Conservation (phyloP, 1,140 invertebrate species). For the Papilio aristodemus region DNA sequence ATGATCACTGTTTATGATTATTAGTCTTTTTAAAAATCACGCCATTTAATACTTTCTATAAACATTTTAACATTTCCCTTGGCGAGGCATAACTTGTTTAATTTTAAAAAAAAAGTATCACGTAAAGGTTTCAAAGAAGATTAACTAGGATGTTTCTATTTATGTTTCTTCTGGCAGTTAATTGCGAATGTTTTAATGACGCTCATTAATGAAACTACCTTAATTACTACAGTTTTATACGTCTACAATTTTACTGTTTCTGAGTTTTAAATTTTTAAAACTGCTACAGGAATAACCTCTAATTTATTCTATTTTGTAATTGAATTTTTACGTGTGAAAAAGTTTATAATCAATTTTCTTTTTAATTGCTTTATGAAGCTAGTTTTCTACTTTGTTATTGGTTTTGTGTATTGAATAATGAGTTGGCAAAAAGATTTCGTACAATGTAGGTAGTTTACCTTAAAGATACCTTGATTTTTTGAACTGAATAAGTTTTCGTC, state of each 20-base stretch:
- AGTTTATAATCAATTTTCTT: too few species aligned
- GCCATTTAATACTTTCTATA: background rate
- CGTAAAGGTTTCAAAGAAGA: background rate
- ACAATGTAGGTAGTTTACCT: background rate
- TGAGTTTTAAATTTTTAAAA: too few species aligned
- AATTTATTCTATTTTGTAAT: too few species aligned
- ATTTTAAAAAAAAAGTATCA: constrained; percentile 2
- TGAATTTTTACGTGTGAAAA: too few species aligned
- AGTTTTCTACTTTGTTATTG: too few species aligned
- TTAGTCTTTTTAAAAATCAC: background rate
- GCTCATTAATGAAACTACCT: background rate
- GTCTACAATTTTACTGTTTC: too few species aligned
- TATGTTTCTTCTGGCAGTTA: constrained; percentile 1
- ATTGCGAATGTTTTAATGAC: background rate
- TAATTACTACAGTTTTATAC: background rate
- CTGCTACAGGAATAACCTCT: too few species aligned
- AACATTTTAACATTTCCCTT: background rate
- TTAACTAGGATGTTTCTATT: constrained; percentile 9
- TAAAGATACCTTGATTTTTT: background rate
- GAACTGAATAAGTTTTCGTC: background rate
- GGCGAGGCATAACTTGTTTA: background rate
- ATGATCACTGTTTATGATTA: too few species aligned
- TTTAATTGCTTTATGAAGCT: too few species aligned
- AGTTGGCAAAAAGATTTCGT: background rate
- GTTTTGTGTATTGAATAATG: too few species aligned